A percentile compares a stretch with the other conserved stretches of the same genome.
Conservation (phyloP, 2,797 vertebrate species). For the Mastacembelus armatus region DNA sequence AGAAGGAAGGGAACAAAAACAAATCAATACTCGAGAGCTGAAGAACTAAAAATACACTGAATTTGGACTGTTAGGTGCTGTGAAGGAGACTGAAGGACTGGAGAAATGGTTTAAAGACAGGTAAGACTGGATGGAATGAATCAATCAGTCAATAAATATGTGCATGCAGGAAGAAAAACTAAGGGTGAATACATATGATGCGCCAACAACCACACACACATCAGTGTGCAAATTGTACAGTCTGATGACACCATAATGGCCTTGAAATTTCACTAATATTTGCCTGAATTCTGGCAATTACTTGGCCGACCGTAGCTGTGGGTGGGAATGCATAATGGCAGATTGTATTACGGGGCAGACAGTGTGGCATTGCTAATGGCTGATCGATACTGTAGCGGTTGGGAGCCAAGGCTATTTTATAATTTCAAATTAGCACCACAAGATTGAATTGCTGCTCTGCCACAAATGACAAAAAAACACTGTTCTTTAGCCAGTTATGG, state of each 20-base stretch:
- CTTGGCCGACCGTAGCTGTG: constrained; percentile 50
- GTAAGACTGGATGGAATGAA: constrained; percentile 8
- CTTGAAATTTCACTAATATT: constrained; percentile 36
- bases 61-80: not conserved
- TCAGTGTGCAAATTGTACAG: constrained; percentile 6
- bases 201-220: constrained; percentile 13
- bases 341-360: constrained; percentile 65
- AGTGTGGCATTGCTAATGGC: constrained; percentile 67
- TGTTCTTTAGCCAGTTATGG: constrained; percentile 14
- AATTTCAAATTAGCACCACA: constrained; percentile 67
- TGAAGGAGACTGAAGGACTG: not conserved
- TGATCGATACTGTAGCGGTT: constrained; percentile 66
- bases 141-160: constrained; percentile 33
- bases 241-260: constrained; percentile 33
- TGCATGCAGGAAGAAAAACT: constrained; percentile 2
- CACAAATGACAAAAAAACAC: constrained; percentile 51
- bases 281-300: constrained; percentile 54
- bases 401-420: constrained; percentile 60
- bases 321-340: constrained; percentile 50
- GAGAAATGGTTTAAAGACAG: constrained; percentile 1
- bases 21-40: constrained; percentile 13
- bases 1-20: not conserved
- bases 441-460: constrained; percentile 53
- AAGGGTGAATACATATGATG: constrained; percentile 18
- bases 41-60: constrained; percentile 28